Percentiles rank a stretch among this genome's conserved stretches.
phyloP scores from a whole-genome alignment of 2,888 invertebrate species.

The Campoletis raptor region DNA sequence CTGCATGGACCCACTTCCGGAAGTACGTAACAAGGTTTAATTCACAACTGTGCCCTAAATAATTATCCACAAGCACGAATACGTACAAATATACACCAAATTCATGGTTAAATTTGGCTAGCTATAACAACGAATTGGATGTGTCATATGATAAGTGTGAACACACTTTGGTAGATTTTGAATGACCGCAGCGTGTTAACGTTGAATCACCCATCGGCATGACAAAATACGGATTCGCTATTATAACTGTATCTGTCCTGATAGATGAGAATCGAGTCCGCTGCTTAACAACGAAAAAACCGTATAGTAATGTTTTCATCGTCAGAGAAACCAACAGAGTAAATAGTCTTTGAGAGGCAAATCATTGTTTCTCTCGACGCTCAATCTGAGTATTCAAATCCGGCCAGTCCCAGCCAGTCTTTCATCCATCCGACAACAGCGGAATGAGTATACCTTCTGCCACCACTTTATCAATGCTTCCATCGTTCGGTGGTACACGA shows the following conservation, averaged over 20 bases:
- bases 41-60: constrained; percentile 73
- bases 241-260: neutral
- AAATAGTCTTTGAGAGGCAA: constrained; percentile 28
- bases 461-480: constrained; percentile 41
- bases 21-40: constrained; percentile 73
- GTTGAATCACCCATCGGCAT: neutral
- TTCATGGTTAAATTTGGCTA: neutral
- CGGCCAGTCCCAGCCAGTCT: constrained; percentile 45
- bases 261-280: neutral
- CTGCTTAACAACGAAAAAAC: neutral
- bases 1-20: constrained; percentile 2
- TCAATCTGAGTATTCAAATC: constrained; percentile 30
- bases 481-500: constrained; percentile 63
- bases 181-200: neutral
- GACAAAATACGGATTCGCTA: neutral
- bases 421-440: constrained; percentile 35
- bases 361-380: constrained; percentile 41
- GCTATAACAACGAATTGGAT: neutral
- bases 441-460: constrained; percentile 36
- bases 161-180: neutral
- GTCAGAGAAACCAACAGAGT: constrained; percentile 21
- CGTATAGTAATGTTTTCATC: constrained; percentile 1
- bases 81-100: constrained; percentile 39
- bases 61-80: constrained; percentile 62
- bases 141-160: neutral